These are phyloP conservation scores for Microcebus lehilahytsara DNA, from an alignment of 2,113 vertebrate genomes.

Conservation along the genomic window DNA sequence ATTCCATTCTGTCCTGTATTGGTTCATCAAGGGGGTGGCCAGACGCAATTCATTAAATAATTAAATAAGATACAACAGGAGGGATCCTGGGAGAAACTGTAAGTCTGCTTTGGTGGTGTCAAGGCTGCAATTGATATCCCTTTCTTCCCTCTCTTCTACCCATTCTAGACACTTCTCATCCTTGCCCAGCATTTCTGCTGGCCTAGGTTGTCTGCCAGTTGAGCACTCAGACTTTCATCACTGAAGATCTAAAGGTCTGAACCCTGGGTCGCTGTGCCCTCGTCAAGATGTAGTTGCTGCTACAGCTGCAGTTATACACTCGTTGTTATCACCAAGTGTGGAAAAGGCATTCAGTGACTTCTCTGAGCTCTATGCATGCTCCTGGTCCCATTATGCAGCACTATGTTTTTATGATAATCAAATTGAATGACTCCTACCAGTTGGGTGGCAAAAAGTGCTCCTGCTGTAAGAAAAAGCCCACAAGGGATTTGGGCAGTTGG, in stretches of 20 bases:
- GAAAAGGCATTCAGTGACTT: background rate
- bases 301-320: too few relatives aligned
- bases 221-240: background rate
- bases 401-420: background rate
- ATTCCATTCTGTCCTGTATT: background rate
- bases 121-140: too few relatives aligned
- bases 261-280: background rate
- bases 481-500: background rate
- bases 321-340: background rate
- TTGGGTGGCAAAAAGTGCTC: background rate
- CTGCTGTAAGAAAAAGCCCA: background rate
- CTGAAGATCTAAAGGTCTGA: background rate
- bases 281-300: background rate
- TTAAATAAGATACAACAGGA: background rate
- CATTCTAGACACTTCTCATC: too few relatives aligned
- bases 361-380: background rate
- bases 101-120: background rate
- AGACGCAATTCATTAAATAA: background rate
- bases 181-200: background rate
- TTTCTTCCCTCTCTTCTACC: background rate
- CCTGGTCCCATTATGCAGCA: background rate
- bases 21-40: background rate
- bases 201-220: accelerated
- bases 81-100: background rate
- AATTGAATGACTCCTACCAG: background rate